A percentile compares a stretch with the other conserved stretches of the same genome.
phyloP scores from a whole-genome alignment of 2,113 vertebrate species.

The Xyliphius kryptos region DNA sequence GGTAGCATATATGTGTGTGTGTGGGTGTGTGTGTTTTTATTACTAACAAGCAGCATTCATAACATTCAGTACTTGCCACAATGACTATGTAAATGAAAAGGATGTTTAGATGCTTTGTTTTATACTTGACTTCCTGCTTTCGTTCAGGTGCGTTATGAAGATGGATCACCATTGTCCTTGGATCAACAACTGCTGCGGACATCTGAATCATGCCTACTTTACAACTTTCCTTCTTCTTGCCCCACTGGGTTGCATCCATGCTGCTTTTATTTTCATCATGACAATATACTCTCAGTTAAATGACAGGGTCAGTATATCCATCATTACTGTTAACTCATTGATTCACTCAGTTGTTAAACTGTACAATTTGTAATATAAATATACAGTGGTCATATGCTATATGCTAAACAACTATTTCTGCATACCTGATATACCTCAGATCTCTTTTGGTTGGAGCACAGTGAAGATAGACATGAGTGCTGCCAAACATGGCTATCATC shows the following conservation, averaged over 20 bases:
- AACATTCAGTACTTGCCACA: too few relatives aligned
- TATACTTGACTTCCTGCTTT: slow-evolving; percentile 39
- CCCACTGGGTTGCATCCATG: slow-evolving; percentile 89
- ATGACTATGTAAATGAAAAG: too few relatives aligned
- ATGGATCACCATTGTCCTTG: slow-evolving; percentile 99
- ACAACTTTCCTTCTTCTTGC: slow-evolving; percentile 91
- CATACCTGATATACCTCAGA: too few relatives aligned
- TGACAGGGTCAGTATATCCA: slow-evolving; percentile 74
- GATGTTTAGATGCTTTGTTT: too few relatives aligned
- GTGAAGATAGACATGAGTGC: slow-evolving; percentile 95
- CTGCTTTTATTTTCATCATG: slow-evolving; percentile 93
- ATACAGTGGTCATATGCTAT: too few relatives aligned
- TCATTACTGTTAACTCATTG: too few relatives aligned
- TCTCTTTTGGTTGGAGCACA: slow-evolving; percentile 97
- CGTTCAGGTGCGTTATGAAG: slow-evolving; percentile 91
- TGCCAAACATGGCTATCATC: slow-evolving; percentile 72
- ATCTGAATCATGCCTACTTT: slow-evolving; percentile 93
- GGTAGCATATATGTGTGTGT: slow-evolving; percentile 60
- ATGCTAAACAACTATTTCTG: too few relatives aligned
- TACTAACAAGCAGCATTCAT: too few relatives aligned
- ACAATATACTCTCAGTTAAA: slow-evolving; percentile 98
- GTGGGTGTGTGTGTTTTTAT: slow-evolving; percentile 10
- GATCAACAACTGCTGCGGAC: slow-evolving; percentile 98
- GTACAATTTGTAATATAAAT: too few relatives aligned
- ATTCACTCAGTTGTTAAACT: too few relatives aligned